These are phyloP conservation scores for Plecotus auritus DNA, from an alignment of 2,113 vertebrate species.

Conservation along the genomic window DNA sequence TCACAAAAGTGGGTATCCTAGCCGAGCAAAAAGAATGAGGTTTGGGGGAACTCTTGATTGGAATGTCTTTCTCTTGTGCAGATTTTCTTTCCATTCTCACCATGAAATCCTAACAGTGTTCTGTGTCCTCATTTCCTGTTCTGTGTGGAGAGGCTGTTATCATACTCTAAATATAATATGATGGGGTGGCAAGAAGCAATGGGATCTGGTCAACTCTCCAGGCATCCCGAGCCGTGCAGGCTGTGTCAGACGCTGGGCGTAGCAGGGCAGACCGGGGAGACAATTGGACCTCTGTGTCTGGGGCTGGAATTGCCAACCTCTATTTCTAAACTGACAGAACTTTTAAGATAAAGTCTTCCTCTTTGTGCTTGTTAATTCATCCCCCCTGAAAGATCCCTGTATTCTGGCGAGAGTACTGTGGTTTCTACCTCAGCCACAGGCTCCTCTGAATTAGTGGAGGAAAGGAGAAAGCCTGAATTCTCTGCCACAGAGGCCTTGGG, in stretches of 20 bases:
- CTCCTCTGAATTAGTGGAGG: background rate
- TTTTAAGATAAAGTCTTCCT: slow-evolving; percentile 2
- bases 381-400: background rate
- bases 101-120: background rate
- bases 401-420: background rate
- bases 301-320: background rate
- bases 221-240: background rate
- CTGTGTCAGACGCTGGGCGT: slow-evolving; percentile 21
- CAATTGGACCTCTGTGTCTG: slow-evolving; percentile 40
- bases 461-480: background rate
- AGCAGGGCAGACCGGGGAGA: background rate
- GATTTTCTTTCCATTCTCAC: background rate
- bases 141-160: background rate
- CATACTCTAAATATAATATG: background rate
- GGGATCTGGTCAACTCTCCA: background rate
- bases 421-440: background rate
- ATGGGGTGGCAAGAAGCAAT: background rate
- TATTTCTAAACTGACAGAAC: background rate
- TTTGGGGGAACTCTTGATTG: background rate
- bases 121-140: background rate
- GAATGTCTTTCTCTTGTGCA: background rate
- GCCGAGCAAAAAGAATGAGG: background rate
- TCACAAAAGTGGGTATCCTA: background rate
- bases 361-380: background rate
- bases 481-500: background rate